Evolutionary conservation across 2,888 invertebrate genomes (phyloP).

Genomic region (Sesia bembeciformis): DNA sequence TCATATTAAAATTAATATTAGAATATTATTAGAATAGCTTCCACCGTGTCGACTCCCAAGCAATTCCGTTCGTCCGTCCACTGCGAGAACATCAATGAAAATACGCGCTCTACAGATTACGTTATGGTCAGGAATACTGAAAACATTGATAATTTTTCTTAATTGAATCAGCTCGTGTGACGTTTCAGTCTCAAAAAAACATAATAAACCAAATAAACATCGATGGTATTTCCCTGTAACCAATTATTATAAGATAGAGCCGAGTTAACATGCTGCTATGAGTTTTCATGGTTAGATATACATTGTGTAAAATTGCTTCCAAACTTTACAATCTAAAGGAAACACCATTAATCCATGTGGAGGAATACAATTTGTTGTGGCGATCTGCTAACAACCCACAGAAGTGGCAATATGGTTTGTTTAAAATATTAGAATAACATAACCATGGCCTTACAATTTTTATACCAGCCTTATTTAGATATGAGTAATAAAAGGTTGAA

Average conservation of each 20-base stretch:
- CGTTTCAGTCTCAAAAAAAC: too few relatives aligned
- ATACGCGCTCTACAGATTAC: too few relatives aligned
- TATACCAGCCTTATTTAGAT: slow-evolving; percentile 4
- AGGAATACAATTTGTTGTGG: slow-evolving; percentile 11
- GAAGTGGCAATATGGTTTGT: slow-evolving; percentile 5
- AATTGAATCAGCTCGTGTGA: too few relatives aligned
- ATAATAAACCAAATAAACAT: slow-evolving; percentile 12
- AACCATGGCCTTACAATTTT: slow-evolving; percentile 5
- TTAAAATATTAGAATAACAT: slow-evolving; percentile 7
- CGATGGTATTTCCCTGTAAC: slow-evolving; percentile 14
- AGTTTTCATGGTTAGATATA: slow-evolving; percentile 15
- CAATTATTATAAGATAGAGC: slow-evolving; percentile 14
- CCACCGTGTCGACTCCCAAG: too few relatives aligned
- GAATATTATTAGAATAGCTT: too few relatives aligned
- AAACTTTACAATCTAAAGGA: too few relatives aligned
- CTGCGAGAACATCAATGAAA: too few relatives aligned
- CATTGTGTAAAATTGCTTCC: slow-evolving; percentile 14
- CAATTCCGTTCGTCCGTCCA: too few relatives aligned
- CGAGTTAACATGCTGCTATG: slow-evolving; percentile 13
- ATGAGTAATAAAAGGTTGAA: slow-evolving; percentile 10
- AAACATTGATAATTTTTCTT: too few relatives aligned
- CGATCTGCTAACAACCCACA: slow-evolving; percentile 11
- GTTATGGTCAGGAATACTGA: too few relatives aligned
- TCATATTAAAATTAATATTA: too few relatives aligned
- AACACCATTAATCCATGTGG: slow-evolving; percentile 15